These are phyloP conservation scores for Hormiphora californensis DNA, from an alignment of 37 sponge, comb jelly and placozoan genomes.

Conservation along the genomic window DNA sequence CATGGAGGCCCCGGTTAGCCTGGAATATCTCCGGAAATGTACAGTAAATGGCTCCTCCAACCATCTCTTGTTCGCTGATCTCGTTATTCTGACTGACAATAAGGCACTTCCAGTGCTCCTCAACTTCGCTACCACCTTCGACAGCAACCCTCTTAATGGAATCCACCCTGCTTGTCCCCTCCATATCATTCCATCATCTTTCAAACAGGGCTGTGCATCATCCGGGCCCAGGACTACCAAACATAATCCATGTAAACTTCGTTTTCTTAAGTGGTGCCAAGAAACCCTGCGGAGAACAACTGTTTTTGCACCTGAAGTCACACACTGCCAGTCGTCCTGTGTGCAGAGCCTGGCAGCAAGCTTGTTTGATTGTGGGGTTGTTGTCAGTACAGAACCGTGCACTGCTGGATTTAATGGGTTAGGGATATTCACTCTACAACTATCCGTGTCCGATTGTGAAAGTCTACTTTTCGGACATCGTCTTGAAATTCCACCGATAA, in stretches of 20 bases:
- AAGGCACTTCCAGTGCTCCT: constrained; percentile 15
- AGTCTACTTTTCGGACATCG: neutral
- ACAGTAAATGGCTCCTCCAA: no score
- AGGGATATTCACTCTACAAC: constrained; percentile 3
- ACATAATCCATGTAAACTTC: neutral
- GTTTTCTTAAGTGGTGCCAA: constrained; percentile 44
- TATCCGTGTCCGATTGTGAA: neutral
- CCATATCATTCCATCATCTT: constrained; percentile 48
- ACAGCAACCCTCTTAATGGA: neutral
- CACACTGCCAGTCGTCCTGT: constrained; percentile 6
- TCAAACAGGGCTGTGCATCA: neutral
- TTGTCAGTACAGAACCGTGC: constrained; percentile 23
- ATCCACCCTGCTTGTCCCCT: neutral
- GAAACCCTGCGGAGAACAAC: neutral
- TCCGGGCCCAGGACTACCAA: neutral
- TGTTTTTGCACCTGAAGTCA: neutral
- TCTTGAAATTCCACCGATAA: neutral
- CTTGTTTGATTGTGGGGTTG: constrained; percentile 9
- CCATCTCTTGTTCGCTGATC: no score
- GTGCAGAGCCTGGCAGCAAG: constrained; percentile 39
- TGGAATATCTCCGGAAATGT: neutral
- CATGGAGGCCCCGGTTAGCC: neutral
- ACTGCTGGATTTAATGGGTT: constrained; percentile 38
- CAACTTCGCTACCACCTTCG: neutral
- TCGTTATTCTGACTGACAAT: constrained; percentile 6